Evolutionary conservation across 2,797 vertebrate species (phyloP).

Genomic region (Pyrocephalus nanus): DNA sequence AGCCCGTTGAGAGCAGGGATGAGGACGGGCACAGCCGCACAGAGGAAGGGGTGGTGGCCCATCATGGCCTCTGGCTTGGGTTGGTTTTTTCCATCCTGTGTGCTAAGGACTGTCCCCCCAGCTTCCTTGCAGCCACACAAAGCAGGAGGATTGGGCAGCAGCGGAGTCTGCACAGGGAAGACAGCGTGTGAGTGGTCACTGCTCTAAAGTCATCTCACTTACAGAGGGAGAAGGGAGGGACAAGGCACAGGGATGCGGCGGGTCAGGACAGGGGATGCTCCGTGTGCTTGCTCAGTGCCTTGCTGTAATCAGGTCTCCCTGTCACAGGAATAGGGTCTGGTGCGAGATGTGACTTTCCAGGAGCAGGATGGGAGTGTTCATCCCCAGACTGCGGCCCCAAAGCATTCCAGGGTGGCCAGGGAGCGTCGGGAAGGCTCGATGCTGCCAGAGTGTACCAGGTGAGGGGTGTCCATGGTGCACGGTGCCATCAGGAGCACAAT

Average conservation of each 20-base stretch:
- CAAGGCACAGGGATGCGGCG: not conserved
- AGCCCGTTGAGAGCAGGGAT: not conserved
- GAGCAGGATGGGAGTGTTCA: not conserved
- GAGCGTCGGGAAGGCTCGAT: not conserved
- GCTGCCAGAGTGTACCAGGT: rapidly evolving
- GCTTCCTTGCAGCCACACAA: not conserved
- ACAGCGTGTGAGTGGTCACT: rapidly evolving
- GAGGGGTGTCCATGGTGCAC: rapidly evolving
- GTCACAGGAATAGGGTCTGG: rapidly evolving
- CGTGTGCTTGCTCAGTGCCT: not conserved
- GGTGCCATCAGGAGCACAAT: not conserved
- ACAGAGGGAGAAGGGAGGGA: not conserved
- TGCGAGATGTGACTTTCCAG: rapidly evolving
- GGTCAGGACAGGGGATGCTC: not conserved
- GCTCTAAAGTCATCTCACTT: not conserved
- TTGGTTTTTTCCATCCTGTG: not conserved
- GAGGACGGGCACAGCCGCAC: rapidly evolving
- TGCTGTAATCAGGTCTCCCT: not conserved
- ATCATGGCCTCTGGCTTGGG: not conserved
- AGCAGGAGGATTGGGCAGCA: not conserved
- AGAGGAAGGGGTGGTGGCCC: not conserved
- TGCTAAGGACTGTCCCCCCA: not conserved
- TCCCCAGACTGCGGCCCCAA: rapidly evolving
- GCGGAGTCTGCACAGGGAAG: not conserved
- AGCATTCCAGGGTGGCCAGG: rapidly evolving